A percentile compares a stretch with the other conserved stretches of the same genome.
These are phyloP conservation scores for Zophobas atratus DNA, from an alignment of 1,140 invertebrate genomes.

Conservation along the genomic window DNA sequence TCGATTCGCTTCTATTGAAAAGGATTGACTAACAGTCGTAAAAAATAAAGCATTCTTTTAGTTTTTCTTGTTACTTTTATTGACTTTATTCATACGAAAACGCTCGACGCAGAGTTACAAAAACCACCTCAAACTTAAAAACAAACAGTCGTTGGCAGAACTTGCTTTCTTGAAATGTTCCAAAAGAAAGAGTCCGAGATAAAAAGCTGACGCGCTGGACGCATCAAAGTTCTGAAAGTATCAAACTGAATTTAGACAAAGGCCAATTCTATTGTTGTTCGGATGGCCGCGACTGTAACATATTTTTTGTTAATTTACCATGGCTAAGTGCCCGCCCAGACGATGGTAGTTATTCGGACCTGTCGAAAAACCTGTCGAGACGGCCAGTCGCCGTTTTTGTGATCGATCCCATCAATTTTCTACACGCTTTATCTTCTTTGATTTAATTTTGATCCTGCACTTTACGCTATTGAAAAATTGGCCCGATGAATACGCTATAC, in stretches of 20 bases:
- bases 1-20: no score
- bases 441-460: slow-evolving; percentile 23
- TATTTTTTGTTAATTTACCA: slow-evolving; percentile 51
- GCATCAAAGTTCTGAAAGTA: slow-evolving; percentile 23
- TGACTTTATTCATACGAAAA: neutral
- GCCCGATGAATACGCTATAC: neutral
- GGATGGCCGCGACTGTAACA: slow-evolving; percentile 29
- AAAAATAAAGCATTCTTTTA: no score
- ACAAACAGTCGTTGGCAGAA: neutral
- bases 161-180: slow-evolving; percentile 5
- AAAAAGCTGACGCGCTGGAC: slow-evolving; percentile 24
- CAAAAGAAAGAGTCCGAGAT: neutral
- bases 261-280: slow-evolving; percentile 42
- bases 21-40: no score
- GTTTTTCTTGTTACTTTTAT: no score
- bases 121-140: no score
- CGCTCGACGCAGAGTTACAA: neutral
- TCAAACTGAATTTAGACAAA: slow-evolving; percentile 41
- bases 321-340: slow-evolving; percentile 42
- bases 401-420: slow-evolving; percentile 28
- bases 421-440: slow-evolving; percentile 37
- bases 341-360: slow-evolving; percentile 26
- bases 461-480: slow-evolving; percentile 22
- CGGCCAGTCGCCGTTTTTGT: slow-evolving; percentile 41
- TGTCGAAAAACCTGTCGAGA: slow-evolving; percentile 46